Percentiles rank a stretch among this genome's conserved stretches.
Evolutionary conservation across 2,888 invertebrate species (phyloP).

Genomic region (Macaria liturata): DNA sequence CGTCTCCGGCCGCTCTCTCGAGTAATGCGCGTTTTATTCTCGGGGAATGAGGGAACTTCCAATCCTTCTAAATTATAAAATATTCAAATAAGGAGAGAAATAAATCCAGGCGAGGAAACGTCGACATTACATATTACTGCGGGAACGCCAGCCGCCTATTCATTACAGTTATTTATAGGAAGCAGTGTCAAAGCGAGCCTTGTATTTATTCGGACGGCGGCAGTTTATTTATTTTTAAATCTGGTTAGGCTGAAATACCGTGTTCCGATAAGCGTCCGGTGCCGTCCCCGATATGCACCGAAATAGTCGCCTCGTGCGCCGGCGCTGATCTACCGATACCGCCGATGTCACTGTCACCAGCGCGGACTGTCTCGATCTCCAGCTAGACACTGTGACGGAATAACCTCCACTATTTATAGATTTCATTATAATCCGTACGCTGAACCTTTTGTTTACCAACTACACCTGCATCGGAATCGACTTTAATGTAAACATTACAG

Average conservation of each 20-base stretch:
- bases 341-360: conserved; percentile 63
- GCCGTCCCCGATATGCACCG: conserved; percentile 50
- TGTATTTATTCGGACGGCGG: conserved; percentile 75
- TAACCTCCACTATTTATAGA: conserved; percentile 68
- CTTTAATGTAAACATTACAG: conserved; percentile 24
- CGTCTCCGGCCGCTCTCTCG: conserved; percentile 16
- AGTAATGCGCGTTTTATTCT: conserved; percentile 46
- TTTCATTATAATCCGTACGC: conserved; percentile 63
- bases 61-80: conserved; percentile 70
- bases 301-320: conserved; percentile 53
- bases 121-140: conserved; percentile 75
- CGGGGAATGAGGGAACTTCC: conserved; percentile 46
- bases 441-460: conserved; percentile 52
- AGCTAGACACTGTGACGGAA: conserved; percentile 53
- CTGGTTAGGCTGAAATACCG: conserved; percentile 71
- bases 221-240: conserved; percentile 78
- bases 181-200: conserved; percentile 75
- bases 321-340: conserved; percentile 60
- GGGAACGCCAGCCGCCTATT: conserved; percentile 74
- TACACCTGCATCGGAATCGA: conserved; percentile 31
- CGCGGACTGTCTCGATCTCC: conserved; percentile 47
- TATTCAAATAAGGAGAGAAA: conserved; percentile 74
- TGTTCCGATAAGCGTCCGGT: conserved; percentile 72
- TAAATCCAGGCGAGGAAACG: conserved; percentile 73
- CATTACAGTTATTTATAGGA: conserved; percentile 81